Percentiles rank a stretch among this genome's conserved stretches.
These are phyloP conservation scores for Spheniscus mendiculus DNA, from an alignment of 2,113 vertebrate species.

Conservation along the genomic window DNA sequence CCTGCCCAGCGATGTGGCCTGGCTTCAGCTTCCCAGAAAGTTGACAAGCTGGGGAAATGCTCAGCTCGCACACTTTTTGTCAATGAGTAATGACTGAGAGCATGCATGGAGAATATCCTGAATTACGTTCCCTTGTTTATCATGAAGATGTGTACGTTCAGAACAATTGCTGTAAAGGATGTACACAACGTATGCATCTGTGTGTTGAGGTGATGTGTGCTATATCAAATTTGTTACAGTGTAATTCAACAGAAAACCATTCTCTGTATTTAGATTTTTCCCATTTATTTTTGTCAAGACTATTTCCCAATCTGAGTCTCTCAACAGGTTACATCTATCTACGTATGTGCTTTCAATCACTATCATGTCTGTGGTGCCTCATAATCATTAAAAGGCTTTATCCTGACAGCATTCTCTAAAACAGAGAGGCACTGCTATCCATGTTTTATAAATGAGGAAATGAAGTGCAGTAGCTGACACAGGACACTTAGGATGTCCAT, in stretches of 20 bases:
- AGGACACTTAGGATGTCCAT: neutral
- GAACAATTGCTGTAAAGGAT: neutral
- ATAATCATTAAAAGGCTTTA: neutral
- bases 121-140: neutral
- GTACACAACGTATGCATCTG: neutral
- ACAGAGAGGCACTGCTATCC: neutral
- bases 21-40: neutral
- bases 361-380: neutral
- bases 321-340: neutral
- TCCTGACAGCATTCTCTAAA: neutral
- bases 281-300: neutral
- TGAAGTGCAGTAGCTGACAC: neutral
- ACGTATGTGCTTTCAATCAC: neutral
- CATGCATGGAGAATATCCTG: neutral
- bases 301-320: neutral
- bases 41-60: neutral
- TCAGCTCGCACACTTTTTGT: neutral
- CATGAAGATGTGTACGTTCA: neutral
- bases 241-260: neutral
- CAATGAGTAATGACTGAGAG: neutral
- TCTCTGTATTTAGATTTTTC: neutral
- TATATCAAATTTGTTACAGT: neutral
- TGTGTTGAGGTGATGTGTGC: neutral
- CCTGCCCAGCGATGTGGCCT: accelerated
- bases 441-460: neutral